Base-by-base conservation (phyloP, 2,797 vertebrate species). In the Rhinichthys osculus region DNA sequence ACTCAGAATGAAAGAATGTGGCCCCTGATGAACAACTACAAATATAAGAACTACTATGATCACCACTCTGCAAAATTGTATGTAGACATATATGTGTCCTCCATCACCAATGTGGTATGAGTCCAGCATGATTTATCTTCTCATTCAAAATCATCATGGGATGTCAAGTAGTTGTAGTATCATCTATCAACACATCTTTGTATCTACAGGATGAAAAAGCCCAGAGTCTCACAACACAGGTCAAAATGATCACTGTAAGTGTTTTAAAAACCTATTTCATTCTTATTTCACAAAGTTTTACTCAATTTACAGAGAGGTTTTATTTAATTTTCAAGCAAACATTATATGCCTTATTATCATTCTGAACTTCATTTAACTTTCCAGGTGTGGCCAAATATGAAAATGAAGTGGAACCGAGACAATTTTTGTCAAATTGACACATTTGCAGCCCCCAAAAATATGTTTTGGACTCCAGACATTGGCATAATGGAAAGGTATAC, bases 321-420 rank as follows among this genome's bases (percentile, higher is more conserved):
- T 66, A 14, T 33, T 66, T 72, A 1, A 14, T 69, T 35, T 67
- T 16, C 16, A 67, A 67, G 16, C 16, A 16, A 30, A 17, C 27
- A 33, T 1, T 38, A 4, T 69, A 7, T 66, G 8, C 21, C 7
- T 69, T 69, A 21, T 69, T 5, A 69, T 38, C 3, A 3, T 8
- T 67, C 64, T 35, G 33, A 33, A 35, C 17, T 33, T 67, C 33
- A 35, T 67, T 4, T 1, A 38, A 40, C 3, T 70, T 40, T 40
- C 19, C 21, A 70, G 67, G 33, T 2, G 0, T 70, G 67, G 67
- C 67, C 19, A 70, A 40, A 38, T 40, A 1, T 4, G 21, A 40
- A 23, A 0, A 11, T 69, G 19, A 9, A 1, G 4, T 70, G 67
- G 35, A 5, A 21, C 3, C 0, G 1, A 3, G 0, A 0, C 1